Percentiles rank a stretch among this genome's conserved stretches.
These are phyloP conservation scores for Tor tambroides DNA, from an alignment of 2,113 vertebrate genomes.

Conservation along the genomic window DNA sequence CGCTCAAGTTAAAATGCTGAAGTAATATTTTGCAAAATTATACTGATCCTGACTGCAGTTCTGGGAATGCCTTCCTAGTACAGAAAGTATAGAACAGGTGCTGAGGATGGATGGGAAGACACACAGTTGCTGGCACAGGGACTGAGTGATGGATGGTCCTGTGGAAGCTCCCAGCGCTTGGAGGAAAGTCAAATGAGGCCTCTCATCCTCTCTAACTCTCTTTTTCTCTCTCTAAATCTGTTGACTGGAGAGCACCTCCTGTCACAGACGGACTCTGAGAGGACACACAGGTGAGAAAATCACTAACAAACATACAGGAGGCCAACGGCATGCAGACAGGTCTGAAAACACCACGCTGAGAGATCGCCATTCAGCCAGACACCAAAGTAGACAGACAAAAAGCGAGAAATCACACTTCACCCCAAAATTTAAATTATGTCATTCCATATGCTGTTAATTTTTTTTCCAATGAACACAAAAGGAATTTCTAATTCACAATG, in stretches of 20 bases:
- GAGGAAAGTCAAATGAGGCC: conserved; percentile 28
- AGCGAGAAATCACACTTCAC: not conserved
- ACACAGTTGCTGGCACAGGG: conserved; percentile 8
- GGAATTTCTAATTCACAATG: not conserved
- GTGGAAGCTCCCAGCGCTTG: conserved; percentile 13
- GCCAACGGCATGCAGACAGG: not conserved
- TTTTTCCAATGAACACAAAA: not conserved
- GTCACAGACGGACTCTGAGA: not conserved
- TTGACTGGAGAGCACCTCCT: not conserved
- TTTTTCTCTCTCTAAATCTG: not conserved
- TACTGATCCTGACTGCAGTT: not conserved
- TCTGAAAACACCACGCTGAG: not conserved
- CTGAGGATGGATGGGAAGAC: not conserved
- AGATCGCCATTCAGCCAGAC: not conserved
- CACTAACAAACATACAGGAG: conserved; percentile 19
- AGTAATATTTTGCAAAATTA: not conserved
- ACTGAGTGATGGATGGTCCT: conserved; percentile 41
- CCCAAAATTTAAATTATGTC: not conserved
- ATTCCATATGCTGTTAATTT: not conserved
- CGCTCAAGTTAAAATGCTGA: not conserved
- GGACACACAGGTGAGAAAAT: conserved; percentile 13
- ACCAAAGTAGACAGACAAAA: not conserved
- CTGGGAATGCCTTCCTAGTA: not conserved
- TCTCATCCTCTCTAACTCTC: not conserved
- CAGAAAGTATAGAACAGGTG: not conserved